These are phyloP conservation scores for Caranx melampygus DNA, from an alignment of 2,113 vertebrate genomes.

Conservation along the genomic window DNA sequence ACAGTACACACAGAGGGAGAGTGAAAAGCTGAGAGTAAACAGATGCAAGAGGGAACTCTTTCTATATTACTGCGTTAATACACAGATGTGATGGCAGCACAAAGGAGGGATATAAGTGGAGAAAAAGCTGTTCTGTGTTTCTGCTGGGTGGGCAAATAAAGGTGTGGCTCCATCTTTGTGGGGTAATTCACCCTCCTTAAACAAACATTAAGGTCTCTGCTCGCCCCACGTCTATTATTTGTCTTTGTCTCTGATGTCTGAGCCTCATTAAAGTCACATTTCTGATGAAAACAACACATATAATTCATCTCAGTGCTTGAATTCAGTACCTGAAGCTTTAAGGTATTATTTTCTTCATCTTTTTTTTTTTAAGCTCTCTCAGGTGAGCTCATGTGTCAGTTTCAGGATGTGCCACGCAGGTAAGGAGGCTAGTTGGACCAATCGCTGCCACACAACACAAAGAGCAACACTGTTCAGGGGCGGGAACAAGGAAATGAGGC, in stretches of 20 bases:
- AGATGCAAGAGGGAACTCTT: slow-evolving; percentile 26
- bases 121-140: slow-evolving; percentile 48
- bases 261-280: slow-evolving; percentile 37
- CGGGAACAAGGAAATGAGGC: slow-evolving; percentile 78
- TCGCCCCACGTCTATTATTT: slow-evolving; percentile 65
- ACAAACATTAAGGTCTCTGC: slow-evolving; percentile 77
- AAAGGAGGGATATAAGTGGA: slow-evolving; percentile 18
- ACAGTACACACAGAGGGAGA: slow-evolving; percentile 48
- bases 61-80: slow-evolving; percentile 12
- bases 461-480: slow-evolving; percentile 70
- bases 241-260: slow-evolving; percentile 54
- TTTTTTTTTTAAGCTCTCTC: slow-evolving; percentile 41
- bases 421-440: slow-evolving; percentile 71
- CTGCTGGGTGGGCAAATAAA: slow-evolving; percentile 77
- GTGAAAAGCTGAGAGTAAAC: slow-evolving; percentile 32
- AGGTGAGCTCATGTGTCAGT: slow-evolving; percentile 81
- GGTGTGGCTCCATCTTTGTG: slow-evolving; percentile 81
- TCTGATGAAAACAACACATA: slow-evolving; percentile 9
- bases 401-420: slow-evolving; percentile 83
- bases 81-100: slow-evolving; percentile 31
- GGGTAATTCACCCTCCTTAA: slow-evolving; percentile 83
- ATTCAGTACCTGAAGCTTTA: background rate
- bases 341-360: background rate
- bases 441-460: slow-evolving; percentile 78
- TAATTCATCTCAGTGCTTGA: background rate